These are phyloP conservation scores for Leptopilina myrica DNA, from an alignment of 2,888 invertebrate genomes.

Conservation along the genomic window DNA sequence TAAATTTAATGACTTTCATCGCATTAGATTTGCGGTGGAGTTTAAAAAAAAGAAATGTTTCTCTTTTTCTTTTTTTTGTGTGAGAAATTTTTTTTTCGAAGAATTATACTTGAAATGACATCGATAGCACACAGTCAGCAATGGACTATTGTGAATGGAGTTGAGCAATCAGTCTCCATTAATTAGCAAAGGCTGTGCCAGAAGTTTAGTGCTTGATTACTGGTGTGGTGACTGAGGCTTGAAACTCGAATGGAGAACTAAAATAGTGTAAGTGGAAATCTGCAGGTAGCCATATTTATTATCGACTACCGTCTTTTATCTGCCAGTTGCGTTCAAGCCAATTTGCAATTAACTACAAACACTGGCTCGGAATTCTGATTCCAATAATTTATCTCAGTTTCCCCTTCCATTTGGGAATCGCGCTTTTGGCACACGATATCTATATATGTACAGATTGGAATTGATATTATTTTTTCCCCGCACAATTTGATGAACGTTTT, in stretches of 20 bases:
- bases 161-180: constrained; percentile 72
- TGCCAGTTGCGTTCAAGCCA: constrained; percentile 10
- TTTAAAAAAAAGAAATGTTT: background rate
- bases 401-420: constrained; percentile 47
- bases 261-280: constrained; percentile 37
- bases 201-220: constrained; percentile 64
- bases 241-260: background rate
- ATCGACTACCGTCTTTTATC: constrained; percentile 35
- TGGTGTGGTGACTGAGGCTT: constrained; percentile 52
- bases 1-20: too few species aligned
- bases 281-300: constrained; percentile 50
- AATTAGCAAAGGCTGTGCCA: constrained; percentile 68
- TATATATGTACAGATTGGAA: background rate
- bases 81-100: constrained; percentile 18
- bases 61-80: constrained; percentile 2
- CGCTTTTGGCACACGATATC: constrained; percentile 57
- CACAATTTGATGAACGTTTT: too few species aligned
- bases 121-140: constrained; percentile 63
- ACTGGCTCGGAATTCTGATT: constrained; percentile 55
- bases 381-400: constrained; percentile 57
- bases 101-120: constrained; percentile 50
- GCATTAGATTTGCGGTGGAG: too few species aligned
- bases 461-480: background rate
- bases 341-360: constrained; percentile 55
- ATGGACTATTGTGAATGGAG: constrained; percentile 67